Conservation (phyloP, 2,113 vertebrate genomes). For the Chlorodrepanis virens region DNA sequence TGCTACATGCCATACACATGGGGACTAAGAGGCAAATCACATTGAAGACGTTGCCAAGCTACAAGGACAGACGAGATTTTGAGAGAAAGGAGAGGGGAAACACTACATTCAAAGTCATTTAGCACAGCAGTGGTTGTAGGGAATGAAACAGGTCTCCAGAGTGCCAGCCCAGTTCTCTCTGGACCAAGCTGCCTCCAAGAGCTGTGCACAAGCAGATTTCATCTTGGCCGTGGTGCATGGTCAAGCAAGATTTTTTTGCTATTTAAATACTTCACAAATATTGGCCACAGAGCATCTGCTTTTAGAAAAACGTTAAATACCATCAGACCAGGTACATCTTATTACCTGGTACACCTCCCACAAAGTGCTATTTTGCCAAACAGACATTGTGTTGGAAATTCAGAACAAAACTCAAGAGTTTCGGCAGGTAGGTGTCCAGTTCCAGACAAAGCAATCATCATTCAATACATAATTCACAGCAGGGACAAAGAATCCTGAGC, state of each 20-base stretch:
- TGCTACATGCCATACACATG: not conserved
- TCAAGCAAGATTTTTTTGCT: not conserved
- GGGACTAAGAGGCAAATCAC: not conserved
- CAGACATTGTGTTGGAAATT: not conserved
- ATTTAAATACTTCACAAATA: not conserved
- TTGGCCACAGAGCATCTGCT: not conserved
- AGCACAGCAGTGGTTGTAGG: not conserved
- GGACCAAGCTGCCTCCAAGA: not conserved
- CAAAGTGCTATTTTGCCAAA: not conserved
- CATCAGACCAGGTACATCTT: not conserved
- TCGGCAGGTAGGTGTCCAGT: not conserved
- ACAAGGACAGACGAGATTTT: not conserved
- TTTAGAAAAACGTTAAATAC: not conserved
- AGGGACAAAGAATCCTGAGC: slow-evolving; percentile 2
- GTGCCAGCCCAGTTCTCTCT: not conserved
- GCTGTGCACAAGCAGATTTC: not conserved
- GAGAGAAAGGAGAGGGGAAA: not conserved
- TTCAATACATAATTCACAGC: slow-evolving; percentile 49
- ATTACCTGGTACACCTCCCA: not conserved
- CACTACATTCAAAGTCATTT: not conserved
- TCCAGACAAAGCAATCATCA: slow-evolving; percentile 35
- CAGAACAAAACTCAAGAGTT: not conserved
- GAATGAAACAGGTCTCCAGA: not conserved
- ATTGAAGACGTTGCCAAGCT: not conserved
- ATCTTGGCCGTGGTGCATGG: not conserved